Evolutionary conservation across 23 tunicate species (phyloP).

Genomic region (Clavelina lepadiformis): DNA sequence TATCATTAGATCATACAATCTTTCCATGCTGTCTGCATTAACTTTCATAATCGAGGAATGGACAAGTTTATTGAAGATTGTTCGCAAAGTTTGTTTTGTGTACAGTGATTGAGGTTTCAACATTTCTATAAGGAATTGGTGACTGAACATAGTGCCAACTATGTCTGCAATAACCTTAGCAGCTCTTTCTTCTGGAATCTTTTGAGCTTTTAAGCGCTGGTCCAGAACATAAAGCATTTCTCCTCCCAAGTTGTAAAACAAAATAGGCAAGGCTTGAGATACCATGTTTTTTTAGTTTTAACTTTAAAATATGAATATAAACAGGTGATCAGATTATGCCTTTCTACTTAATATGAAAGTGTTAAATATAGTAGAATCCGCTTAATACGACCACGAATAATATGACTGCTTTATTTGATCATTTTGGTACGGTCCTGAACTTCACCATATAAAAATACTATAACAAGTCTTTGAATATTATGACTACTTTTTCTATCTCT

Average conservation of each 20-base stretch:
- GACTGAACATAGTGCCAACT: constrained; percentile 54
- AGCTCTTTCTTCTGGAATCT: constrained; percentile 33
- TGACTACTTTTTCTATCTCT: too few species aligned
- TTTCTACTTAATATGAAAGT: too few species aligned
- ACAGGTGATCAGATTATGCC: too few species aligned
- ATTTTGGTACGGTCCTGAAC: too few species aligned
- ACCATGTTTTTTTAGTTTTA: too few species aligned
- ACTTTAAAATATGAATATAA: too few species aligned
- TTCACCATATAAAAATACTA: too few species aligned
- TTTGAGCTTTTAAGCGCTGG: constrained; percentile 80
- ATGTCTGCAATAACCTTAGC: constrained; percentile 56
- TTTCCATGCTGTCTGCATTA: constrained; percentile 80
- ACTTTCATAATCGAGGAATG: constrained; percentile 84
- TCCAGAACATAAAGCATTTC: constrained; percentile 93
- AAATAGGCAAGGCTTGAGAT: constrained; percentile 42
- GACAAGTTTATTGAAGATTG: constrained; percentile 50
- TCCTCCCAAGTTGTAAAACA: constrained; percentile 79
- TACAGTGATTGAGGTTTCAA: constrained; percentile 51
- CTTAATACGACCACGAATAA: too few species aligned
- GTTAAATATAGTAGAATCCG: too few species aligned
- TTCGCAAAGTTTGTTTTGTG: constrained; percentile 39
- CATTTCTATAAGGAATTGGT: constrained; percentile 37
- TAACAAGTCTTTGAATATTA: too few species aligned
- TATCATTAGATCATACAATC: constrained; percentile 78
- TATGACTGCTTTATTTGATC: too few species aligned